These are phyloP conservation scores for Mus musculus DNA, from an alignment of 2,113 vertebrate genomes.

Conservation along the genomic window DNA sequence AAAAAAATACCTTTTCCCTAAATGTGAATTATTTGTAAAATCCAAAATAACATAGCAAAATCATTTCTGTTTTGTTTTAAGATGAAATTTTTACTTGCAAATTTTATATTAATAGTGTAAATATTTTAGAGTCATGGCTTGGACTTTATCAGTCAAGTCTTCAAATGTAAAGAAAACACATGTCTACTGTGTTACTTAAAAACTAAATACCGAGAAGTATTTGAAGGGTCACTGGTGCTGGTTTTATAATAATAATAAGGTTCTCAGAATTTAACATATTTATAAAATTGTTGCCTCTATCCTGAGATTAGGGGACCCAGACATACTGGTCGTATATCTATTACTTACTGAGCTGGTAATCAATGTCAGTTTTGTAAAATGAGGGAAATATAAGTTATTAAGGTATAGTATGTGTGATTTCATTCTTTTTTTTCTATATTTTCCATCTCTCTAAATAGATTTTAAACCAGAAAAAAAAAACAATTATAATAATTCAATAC, in stretches of 20 bases:
- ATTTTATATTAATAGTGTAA: slow-evolving; percentile 68
- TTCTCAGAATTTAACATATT: slow-evolving; percentile 50
- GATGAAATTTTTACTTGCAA: slow-evolving; percentile 81
- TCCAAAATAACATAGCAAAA: slow-evolving; percentile 79
- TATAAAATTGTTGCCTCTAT: slow-evolving; percentile 67
- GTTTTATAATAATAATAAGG: slow-evolving; percentile 46
- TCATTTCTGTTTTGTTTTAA: slow-evolving; percentile 77
- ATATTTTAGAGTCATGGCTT: slow-evolving; percentile 73
- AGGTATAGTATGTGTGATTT: neutral
- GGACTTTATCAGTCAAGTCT: slow-evolving; percentile 72
- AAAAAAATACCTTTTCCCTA: slow-evolving; percentile 78
- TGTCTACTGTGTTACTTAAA: slow-evolving; percentile 46
- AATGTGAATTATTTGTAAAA: slow-evolving; percentile 84
- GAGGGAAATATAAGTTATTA: slow-evolving; percentile 8
- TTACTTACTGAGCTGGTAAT: neutral
- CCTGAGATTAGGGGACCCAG: slow-evolving; percentile 69
- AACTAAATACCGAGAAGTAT: slow-evolving; percentile 65
- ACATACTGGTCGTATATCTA: neutral
- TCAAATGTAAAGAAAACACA: slow-evolving; percentile 74
- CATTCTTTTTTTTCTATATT: neutral
- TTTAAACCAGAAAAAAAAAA: slow-evolving; percentile 11
- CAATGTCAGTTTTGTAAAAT: slow-evolving; percentile 34
- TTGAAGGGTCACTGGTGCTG: slow-evolving; percentile 58
- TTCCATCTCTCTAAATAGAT: neutral
- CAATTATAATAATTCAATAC: neutral